Base-by-base conservation (phyloP, 2,797 vertebrate species). In the Aldrovandia affinis region DNA sequence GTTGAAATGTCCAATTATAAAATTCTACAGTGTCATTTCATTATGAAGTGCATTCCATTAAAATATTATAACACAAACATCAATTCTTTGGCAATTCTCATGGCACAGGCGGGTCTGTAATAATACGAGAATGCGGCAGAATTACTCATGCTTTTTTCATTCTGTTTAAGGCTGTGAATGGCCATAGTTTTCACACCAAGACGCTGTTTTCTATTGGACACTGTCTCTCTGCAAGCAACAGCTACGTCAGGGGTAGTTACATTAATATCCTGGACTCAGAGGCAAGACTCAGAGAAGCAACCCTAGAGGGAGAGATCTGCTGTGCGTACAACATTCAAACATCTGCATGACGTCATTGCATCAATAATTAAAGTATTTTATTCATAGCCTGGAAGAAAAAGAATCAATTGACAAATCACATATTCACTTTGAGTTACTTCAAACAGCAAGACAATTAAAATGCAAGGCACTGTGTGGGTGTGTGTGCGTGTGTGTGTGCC, bases 361-460 rank as follows among this genome's bases (percentile, higher is more conserved):
- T 96, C 90, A 95, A 96, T 96, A 96, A 96, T 96, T 95, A 94
- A 96, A 93, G 92, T 87, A 88, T 94, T 95, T 96, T 95, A 96
- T 96, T 96, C 95, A 96, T 96, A 96, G 94, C 94, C 94, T 94
- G 94, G 92, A 95, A 95, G 92, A 90, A 94, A 94, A 96, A 93
- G 94, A 96, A 96, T 96, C 96, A 95, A 97, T 96, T 96, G 95
- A 96, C 94, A 96, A 96, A 96, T 96, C 93, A 95, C 92, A 95
- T 90, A 95, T 95, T 96, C 94, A 93, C 95, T 96, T 95, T 95
- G 94, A 95, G 95, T 95, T 93, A 92, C 93, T 94, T 94, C 94
- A 91, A 95, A 95, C 91, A 92, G 92, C 85, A 88, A 92, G 91
- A 95, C 91, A 91, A 92, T 94, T 94, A 92, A 92, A 92, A 96